Evolutionary conservation across 2,888 invertebrate species (phyloP), one percentile per base, ranked within the genome.

Genomic region (Chaitophorus viminalis): DNA sequence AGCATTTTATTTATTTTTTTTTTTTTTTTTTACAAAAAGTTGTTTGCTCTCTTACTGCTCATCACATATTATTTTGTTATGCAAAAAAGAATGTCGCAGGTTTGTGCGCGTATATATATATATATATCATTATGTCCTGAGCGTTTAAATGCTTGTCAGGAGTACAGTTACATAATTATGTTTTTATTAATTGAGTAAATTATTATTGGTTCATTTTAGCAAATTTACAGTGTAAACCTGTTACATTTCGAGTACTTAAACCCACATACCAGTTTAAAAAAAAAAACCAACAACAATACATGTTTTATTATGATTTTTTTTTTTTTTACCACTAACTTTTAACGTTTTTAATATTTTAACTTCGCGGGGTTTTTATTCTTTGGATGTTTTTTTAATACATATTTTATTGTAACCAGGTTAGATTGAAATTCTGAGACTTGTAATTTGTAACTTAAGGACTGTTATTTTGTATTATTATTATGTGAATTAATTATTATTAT

Each of bases 401-500:
- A 87, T 87, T 87, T 87, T 87, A 87, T 81, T 87, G 87, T 87
- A 87, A 87, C 87, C 87, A 87, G 87, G 87, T 87, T 87, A 87
- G 87, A 87, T 86, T 87, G 87, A 87, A 87, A 87, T 87, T 87
- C 87, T 87, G 87, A 87, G 87, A 87, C 87, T 87, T 87, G 87
- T 87, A 87, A 87, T 87, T 87, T 87, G 87, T 87, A 87, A 87
- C 87, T 87, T 87, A 87, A 74, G 87, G 87, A 87, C 87, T 87
- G 87, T 87, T 87, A 87, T 87, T 87, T 87, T 87, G 87, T 87
- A 87, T 87, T 87, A 87, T 87, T 87, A 87, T 87, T 87, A 87
- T 87, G 87, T 87, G 87, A 87, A 87, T 87, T 87, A 81, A 87
- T 87, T 87, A 87, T 87, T 87, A 87, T 87, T 87, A 87, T 87